Percentiles rank a stretch among this genome's conserved stretches.
phyloP scores from a whole-genome alignment of 2,113 vertebrate genomes.

The Istiophorus platypterus region DNA sequence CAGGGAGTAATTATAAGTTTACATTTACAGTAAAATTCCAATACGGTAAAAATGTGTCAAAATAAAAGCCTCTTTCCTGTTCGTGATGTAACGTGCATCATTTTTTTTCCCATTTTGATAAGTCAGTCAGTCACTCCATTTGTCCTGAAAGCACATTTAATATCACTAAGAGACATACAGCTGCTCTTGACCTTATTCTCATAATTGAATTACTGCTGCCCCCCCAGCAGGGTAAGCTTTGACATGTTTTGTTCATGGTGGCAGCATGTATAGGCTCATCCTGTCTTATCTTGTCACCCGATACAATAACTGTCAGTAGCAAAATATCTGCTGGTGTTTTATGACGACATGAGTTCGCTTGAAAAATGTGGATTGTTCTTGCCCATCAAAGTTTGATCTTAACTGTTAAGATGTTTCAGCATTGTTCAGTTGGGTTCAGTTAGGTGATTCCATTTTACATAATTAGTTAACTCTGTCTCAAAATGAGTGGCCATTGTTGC shows the following conservation, averaged over 20 bases:
- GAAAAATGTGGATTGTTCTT: too few relatives aligned
- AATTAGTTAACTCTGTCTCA: neutral
- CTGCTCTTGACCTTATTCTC: slow-evolving; percentile 43
- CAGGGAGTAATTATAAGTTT: too few relatives aligned
- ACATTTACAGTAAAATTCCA: neutral
- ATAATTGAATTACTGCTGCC: slow-evolving; percentile 49
- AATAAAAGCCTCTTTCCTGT: neutral
- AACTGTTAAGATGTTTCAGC: neutral
- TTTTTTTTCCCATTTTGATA: neutral
- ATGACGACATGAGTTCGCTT: neutral
- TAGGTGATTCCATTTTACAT: too few relatives aligned
- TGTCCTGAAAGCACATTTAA: slow-evolving; percentile 8
- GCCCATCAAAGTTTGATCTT: neutral
- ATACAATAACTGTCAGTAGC: neutral
- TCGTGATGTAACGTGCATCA: neutral
- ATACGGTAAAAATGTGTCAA: neutral
- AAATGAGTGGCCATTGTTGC: neutral
- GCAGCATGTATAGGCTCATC: slow-evolving; percentile 5
- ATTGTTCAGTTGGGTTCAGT: too few relatives aligned
- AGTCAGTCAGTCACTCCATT: neutral
- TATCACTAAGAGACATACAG: slow-evolving; percentile 20
- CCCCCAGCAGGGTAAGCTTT: slow-evolving; percentile 2
- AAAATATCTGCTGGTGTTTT: neutral
- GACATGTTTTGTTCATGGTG: neutral
- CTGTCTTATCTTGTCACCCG: neutral